Percentiles rank a stretch among this genome's conserved stretches.
Conservation (phyloP, 2,113 vertebrate species). For the Cryptoleucopteryx plumbea region DNA sequence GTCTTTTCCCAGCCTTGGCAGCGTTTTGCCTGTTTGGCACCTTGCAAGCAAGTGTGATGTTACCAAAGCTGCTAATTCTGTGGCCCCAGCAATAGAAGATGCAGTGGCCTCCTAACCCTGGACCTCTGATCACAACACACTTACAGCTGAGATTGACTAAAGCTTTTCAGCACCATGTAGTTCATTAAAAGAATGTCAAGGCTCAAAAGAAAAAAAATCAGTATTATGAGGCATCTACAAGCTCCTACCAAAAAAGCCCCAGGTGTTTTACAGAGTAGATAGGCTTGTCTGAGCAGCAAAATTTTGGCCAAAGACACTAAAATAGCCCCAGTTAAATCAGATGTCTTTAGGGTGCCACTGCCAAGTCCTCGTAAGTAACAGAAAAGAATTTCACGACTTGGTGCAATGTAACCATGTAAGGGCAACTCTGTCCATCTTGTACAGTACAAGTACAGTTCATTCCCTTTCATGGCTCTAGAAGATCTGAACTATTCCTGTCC, state of each 20-base stretch:
- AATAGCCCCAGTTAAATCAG: conserved; percentile 38
- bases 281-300: neutral
- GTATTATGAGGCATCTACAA: neutral
- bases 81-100: neutral
- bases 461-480: conserved; percentile 70
- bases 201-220: neutral
- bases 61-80: neutral
- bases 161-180: neutral
- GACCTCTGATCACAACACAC: neutral
- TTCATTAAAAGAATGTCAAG: neutral
- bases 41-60: neutral
- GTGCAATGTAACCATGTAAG: conserved; percentile 73
- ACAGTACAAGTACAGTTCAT: conserved; percentile 52
- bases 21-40: neutral
- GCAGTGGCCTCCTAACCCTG: neutral
- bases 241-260: neutral
- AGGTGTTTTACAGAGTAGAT: neutral
- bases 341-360: conserved; percentile 51
- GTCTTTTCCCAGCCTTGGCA: neutral
- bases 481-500: conserved; percentile 63
- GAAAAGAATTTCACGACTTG: conserved; percentile 66
- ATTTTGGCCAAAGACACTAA: conserved; percentile 23
- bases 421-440: conserved; percentile 55
- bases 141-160: neutral
- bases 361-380: conserved; percentile 47